These are phyloP conservation scores for Mesorhabditis belari DNA, from an alignment of 2,888 invertebrate genomes.

Conservation along the genomic window DNA sequence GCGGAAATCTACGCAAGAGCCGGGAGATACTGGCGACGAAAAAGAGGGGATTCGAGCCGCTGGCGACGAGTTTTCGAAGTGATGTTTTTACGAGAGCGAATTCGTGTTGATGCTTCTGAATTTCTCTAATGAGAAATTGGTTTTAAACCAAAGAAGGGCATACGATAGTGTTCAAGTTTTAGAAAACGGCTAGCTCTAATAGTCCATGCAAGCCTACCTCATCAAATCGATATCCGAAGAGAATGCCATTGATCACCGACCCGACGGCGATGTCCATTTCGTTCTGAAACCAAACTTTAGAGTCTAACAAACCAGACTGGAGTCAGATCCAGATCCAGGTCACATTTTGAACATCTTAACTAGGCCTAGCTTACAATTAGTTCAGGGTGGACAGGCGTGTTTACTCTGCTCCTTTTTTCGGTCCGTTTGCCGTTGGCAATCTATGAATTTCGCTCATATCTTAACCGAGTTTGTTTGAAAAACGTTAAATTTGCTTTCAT, in stretches of 20 bases:
- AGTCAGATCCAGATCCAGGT: too few species aligned
- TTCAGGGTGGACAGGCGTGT: too few species aligned
- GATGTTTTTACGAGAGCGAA: not conserved
- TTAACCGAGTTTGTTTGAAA: too few species aligned
- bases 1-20: not conserved
- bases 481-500: too few species aligned
- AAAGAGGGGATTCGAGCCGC: not conserved
- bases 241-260: conserved; percentile 17
- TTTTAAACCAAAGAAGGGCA: too few species aligned
- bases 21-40: not conserved
- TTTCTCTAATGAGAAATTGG: too few species aligned
- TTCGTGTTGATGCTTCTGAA: not conserved
- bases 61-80: not conserved
- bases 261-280: conserved; percentile 17
- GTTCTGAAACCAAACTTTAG: conserved; percentile 13
- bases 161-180: not conserved
- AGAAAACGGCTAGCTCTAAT: too few species aligned
- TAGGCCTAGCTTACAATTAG: too few species aligned
- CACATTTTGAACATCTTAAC: too few species aligned
- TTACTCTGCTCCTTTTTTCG: too few species aligned
- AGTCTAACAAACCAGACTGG: too few species aligned
- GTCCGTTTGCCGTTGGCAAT: conserved; percentile 4
- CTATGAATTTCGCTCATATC: conserved; percentile 5
- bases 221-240: conserved; percentile 28
- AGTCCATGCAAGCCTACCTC: too few species aligned